Base-by-base conservation (phyloP, 2,888 invertebrate genomes). In the Onchidella celtica region DNA sequence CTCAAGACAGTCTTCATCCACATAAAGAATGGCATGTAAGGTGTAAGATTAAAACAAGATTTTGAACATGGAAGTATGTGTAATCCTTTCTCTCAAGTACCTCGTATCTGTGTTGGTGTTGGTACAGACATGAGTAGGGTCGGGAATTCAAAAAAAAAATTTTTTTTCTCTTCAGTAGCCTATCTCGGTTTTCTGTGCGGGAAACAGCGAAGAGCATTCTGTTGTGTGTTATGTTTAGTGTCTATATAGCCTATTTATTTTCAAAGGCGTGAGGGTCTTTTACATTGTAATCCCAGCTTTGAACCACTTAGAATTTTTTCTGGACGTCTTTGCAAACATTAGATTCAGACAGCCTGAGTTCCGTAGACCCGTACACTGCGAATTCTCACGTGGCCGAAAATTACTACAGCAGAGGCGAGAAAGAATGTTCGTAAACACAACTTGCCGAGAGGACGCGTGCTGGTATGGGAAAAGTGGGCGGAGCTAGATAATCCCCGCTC, bases 401-500 rank as follows among this genome's bases (percentile, higher is more conserved):
- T 36, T 61, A 29, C 38, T 36, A 34, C 61, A 24, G 59, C 61
- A 9, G 27, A 34, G 24, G 32, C 73, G 38, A 34, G 61, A 36
- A n/a, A 1, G 6, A 73, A 61, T 61, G 32, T 36, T 73, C n/a
- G 65, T 66, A 32, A 47, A 76, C 66, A 65, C 32, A 38, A 40
- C 63, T 47, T 11, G 3, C 69, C n/a, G n/a, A n/a, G 59, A 9
- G 40, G 38, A 69, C 40, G 72, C 70, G 63, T 70, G 79, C 63
- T 32, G 79, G 61, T 47, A 47, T 47, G 61, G 14, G 68, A n/a
- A 24, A 66, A 21, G 76, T 17, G 34, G 79, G 79, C 79, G 79
- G 73, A 38, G 73, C 65, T 66, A 65, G 1, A 6, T 73, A 63
- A 66, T 65, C 63, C n/a, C n/a, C 65, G 27, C 24, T 47, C 47